Base-by-base conservation (phyloP, 2,797 vertebrate genomes). In the Heteromormyrus szaboi region DNA sequence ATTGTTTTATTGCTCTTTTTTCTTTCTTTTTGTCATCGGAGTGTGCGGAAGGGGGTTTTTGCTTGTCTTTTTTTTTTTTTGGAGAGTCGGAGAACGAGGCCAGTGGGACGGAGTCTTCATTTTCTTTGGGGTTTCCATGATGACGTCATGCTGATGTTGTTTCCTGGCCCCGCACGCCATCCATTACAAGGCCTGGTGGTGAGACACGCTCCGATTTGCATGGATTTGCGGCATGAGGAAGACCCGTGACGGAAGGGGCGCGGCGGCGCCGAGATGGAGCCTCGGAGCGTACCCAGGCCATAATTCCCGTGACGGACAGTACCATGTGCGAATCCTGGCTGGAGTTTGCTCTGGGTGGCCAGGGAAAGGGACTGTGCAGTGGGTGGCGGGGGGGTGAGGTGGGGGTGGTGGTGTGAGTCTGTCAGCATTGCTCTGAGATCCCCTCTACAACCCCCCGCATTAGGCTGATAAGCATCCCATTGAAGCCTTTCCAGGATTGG, bases 401-500 rank as follows among this genome's bases (percentile, higher is more conserved):
- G 51, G 51, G 53, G 3, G 25, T 8, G 46, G 46, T 79, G 59
- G 88, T 87, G 84, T 41, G 87, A 86, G 81, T 81, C 50, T 87
- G 50, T 87, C 84, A 88, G 92, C 92, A 90, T 91, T 92, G 93
- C 91, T 86, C 92, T 92, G 92, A 93, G 91, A 91, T 93, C 85
- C 85, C 85, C 84, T 54, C 85, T 37, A 50, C 51, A 90, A 44
- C 88, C 62, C 87, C 90, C 12, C 93, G 93, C 94, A 95, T 96
- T 94, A 95, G 91, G 92, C 83, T 89, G 96, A 96, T 96, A 96
- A 96, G 94, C 79, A 91, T 90, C 90, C 91, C 92, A 95, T 90
- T 96, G 96, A 96, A 95, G 94, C 93, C 87, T 88, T 95, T 95
- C 96, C 95, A 96, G 93, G 62, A 54, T 51, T 88, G 89, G 91